These are phyloP conservation scores for Lepidurus couesii DNA, from an alignment of 1,140 invertebrate species.

Conservation along the genomic window DNA sequence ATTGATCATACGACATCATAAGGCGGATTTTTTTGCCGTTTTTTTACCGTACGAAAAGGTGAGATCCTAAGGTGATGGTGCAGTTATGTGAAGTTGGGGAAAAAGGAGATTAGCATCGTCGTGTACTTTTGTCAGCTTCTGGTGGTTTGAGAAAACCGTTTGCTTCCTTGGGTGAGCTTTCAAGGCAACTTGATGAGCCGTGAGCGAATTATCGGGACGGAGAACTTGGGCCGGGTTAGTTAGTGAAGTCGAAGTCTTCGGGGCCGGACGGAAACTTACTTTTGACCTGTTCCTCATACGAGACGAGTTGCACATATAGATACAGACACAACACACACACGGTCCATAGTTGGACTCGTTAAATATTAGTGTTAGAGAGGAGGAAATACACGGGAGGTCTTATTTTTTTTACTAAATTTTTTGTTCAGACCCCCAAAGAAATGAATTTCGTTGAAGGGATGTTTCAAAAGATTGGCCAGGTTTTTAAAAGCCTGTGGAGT, in stretches of 20 bases:
- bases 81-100: not conserved
- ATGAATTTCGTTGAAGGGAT: not conserved
- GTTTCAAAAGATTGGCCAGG: not conserved
- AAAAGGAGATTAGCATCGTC: not conserved
- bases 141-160: not conserved
- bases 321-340: no score
- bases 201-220: not conserved
- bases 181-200: not conserved
- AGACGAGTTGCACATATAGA: not conserved
- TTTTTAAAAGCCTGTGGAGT: slow-evolving; percentile 10
- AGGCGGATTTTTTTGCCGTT: no score
- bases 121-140: not conserved
- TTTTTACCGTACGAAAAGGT: no score
- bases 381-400: not conserved
- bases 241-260: not conserved
- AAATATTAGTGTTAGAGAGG: no score
- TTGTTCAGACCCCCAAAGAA: not conserved
- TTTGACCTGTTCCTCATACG: not conserved
- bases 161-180: not conserved
- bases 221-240: not conserved
- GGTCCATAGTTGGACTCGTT: no score
- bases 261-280: not conserved
- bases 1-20: no score
- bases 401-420: not conserved
- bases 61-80: no score